These are phyloP conservation scores for Heliangelus exortis DNA, from an alignment of 2,797 vertebrate species.

Conservation along the genomic window DNA sequence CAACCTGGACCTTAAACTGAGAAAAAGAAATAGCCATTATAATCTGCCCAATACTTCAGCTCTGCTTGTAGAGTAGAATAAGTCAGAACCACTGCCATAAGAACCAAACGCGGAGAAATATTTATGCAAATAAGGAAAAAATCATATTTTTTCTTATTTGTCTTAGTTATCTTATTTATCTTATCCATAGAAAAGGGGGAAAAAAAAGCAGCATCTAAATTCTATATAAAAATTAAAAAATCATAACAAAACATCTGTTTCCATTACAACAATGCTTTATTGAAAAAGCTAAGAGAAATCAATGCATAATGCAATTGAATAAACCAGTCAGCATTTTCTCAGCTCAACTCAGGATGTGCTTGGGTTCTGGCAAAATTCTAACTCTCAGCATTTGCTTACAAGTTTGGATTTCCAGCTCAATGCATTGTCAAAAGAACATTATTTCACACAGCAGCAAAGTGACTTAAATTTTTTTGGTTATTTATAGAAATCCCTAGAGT, in stretches of 20 bases:
- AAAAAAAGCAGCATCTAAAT: neutral
- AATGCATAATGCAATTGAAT: neutral
- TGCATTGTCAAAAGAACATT: slow-evolving; percentile 81
- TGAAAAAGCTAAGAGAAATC: neutral
- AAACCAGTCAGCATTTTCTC: neutral
- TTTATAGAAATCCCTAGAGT: slow-evolving; percentile 82
- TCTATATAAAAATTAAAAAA: neutral
- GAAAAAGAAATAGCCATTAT: neutral
- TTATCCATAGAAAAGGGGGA: neutral
- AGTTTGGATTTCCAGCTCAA: slow-evolving; percentile 29
- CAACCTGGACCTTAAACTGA: neutral
- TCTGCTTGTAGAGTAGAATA: neutral
- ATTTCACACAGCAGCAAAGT: slow-evolving; percentile 80
- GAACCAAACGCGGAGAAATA: neutral
- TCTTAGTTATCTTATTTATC: neutral
- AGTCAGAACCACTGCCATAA: neutral
- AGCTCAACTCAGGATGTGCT: neutral
- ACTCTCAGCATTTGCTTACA: slow-evolving; percentile 11
- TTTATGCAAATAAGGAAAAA: neutral
- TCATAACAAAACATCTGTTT: neutral
- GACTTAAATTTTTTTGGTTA: slow-evolving; percentile 74
- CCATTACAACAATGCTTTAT: neutral
- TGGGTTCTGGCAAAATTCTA: neutral
- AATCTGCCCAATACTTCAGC: neutral
- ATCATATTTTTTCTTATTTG: too few relatives aligned